Evolutionary conservation across 2,797 vertebrate genomes (phyloP).

Genomic region (Loris lydekkerianus): DNA sequence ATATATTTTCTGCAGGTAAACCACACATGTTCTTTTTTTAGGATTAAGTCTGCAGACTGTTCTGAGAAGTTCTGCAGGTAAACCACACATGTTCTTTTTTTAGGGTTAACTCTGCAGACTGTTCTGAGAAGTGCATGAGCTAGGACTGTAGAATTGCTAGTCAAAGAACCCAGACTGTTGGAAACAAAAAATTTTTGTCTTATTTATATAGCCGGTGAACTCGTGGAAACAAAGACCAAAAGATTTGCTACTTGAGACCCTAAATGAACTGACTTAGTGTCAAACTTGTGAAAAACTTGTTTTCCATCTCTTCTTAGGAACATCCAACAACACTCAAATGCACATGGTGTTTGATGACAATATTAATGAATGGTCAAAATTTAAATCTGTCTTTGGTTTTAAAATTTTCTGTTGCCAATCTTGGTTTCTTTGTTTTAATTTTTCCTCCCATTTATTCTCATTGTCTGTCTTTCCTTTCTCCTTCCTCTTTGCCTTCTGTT

Average conservation of each 20-base stretch:
- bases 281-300: not conserved
- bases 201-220: not conserved
- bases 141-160: not conserved
- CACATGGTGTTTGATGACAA: not conserved
- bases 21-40: not conserved
- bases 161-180: not conserved
- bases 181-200: not conserved
- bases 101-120: not conserved
- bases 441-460: conserved; percentile 36
- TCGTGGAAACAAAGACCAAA: not conserved
- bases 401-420: conserved; percentile 30
- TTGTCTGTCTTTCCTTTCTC: not conserved
- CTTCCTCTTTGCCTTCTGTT: not conserved
- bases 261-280: not conserved
- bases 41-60: not conserved
- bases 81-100: not conserved
- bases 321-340: not conserved
- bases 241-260: not conserved
- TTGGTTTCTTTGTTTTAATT: not conserved
- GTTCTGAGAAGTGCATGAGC: not conserved
- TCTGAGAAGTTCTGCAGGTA: not conserved
- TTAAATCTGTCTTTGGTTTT: not conserved
- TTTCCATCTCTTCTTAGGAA: conserved; percentile 10
- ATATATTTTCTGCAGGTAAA: not conserved
- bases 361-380: not conserved